Evolutionary conservation across 2,113 vertebrate genomes (phyloP).

Genomic region (Phrynosoma blainvillii): DNA sequence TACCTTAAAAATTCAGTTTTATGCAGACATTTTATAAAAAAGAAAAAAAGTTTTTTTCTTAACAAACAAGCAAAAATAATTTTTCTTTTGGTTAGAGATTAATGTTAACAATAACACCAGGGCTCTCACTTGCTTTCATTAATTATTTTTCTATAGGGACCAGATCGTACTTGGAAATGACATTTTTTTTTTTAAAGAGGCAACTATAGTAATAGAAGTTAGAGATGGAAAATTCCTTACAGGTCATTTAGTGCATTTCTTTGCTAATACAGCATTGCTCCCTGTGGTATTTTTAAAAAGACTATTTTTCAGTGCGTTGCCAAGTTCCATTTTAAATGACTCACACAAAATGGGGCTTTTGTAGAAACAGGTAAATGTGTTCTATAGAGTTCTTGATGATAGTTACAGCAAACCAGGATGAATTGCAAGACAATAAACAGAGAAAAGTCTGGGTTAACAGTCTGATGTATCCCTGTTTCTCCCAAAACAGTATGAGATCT

Average conservation of each 20-base stretch:
- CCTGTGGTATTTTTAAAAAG: slow-evolving; percentile 20
- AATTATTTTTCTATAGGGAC: slow-evolving; percentile 45
- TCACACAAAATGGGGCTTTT: background rate
- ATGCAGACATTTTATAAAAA: background rate
- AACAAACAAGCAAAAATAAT: slow-evolving; percentile 19
- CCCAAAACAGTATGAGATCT: background rate
- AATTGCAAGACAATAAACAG: background rate
- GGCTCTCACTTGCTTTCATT: slow-evolving; percentile 25
- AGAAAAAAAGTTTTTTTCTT: slow-evolving; percentile 10
- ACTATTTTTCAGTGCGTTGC: slow-evolving; percentile 20
- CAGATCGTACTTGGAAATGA: slow-evolving; percentile 25
- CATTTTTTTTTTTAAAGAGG: slow-evolving; percentile 25
- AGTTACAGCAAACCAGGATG: background rate
- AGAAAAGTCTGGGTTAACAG: background rate
- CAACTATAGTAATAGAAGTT: background rate
- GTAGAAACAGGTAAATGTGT: background rate
- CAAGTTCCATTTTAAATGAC: slow-evolving; percentile 17
- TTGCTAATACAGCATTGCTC: slow-evolving; percentile 26
- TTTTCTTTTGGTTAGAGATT: slow-evolving; percentile 33
- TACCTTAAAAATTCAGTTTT: slow-evolving; percentile 17
- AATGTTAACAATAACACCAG: slow-evolving; percentile 37
- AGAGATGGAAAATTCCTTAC: slow-evolving; percentile 17
- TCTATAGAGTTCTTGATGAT: slow-evolving; percentile 7
- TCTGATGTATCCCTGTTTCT: background rate
- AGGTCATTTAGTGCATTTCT: slow-evolving; percentile 18